phyloP scores from a whole-genome alignment of 2,113 vertebrate species.

The Ranitomeya imitator region DNA sequence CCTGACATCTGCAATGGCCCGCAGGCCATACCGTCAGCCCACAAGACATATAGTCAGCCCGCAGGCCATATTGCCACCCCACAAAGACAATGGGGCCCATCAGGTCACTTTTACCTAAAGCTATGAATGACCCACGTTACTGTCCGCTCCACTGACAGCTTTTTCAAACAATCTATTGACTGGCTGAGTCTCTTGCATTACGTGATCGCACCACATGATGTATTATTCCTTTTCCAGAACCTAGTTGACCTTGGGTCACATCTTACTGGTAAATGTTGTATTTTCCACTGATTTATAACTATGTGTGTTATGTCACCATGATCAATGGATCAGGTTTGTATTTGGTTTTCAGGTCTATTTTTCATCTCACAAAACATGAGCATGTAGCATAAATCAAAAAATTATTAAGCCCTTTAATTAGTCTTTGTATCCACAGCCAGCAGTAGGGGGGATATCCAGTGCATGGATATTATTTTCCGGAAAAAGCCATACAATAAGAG shows the following conservation, averaged over 20 bases:
- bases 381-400: background rate
- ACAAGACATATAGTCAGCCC: background rate
- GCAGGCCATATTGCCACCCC: background rate
- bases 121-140: background rate
- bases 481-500: slow-evolving; percentile 23
- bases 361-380: background rate
- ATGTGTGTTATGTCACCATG: background rate
- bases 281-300: background rate
- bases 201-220: background rate
- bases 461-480: background rate
- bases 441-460: background rate
- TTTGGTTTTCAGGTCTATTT: background rate
- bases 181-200: background rate
- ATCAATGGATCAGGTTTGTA: background rate
- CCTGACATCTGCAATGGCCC: background rate
- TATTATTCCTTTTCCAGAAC: background rate
- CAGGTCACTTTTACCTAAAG: background rate
- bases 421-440: background rate
- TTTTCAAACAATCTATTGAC: background rate
- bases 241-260: no score
- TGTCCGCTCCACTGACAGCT: background rate
- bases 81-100: background rate
- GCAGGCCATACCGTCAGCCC: background rate
- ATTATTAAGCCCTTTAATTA: background rate
- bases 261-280: background rate